Evolutionary conservation across 2,113 vertebrate species (phyloP).

Genomic region (Aleadryas rufinucha): DNA sequence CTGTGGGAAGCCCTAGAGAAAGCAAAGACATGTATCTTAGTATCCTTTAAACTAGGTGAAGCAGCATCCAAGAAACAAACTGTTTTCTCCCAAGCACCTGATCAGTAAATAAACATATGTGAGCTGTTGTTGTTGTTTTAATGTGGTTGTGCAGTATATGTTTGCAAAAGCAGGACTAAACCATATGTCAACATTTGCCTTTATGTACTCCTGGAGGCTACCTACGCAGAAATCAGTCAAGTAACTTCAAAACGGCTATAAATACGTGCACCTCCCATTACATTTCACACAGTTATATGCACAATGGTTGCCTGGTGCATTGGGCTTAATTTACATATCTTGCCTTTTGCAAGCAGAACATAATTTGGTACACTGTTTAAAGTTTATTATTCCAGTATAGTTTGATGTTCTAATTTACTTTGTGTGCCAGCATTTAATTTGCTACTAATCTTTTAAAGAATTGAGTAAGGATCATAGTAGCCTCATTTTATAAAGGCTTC

Average conservation of each 20-base stretch:
- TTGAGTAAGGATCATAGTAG: conserved; percentile 40
- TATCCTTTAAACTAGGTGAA: neutral
- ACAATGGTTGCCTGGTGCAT: conserved; percentile 17
- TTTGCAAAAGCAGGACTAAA: conserved; percentile 33
- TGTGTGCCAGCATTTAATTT: conserved; percentile 50
- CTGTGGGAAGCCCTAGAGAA: neutral
- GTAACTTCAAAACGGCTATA: conserved; percentile 12
- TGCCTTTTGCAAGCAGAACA: conserved; percentile 61
- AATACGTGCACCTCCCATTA: conserved; percentile 30
- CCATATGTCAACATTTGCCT: conserved; percentile 43
- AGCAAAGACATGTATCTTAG: neutral
- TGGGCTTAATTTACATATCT: conserved; percentile 64
- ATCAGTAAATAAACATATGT: conserved; percentile 48
- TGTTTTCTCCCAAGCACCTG: neutral
- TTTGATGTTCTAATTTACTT: conserved; percentile 68
- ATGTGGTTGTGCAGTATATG: neutral
- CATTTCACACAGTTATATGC: conserved; percentile 40
- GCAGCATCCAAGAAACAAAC: neutral
- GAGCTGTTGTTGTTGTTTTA: conserved; percentile 30
- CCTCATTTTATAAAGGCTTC: conserved; percentile 24
- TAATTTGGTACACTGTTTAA: conserved; percentile 63
- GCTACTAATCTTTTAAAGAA: conserved; percentile 50
- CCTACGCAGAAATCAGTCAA: conserved; percentile 22
- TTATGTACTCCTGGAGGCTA: conserved; percentile 42
- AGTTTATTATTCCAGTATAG: conserved; percentile 55